phyloP scores from a whole-genome alignment of 2,888 invertebrate species.

The Apomyelois bistriatella region DNA sequence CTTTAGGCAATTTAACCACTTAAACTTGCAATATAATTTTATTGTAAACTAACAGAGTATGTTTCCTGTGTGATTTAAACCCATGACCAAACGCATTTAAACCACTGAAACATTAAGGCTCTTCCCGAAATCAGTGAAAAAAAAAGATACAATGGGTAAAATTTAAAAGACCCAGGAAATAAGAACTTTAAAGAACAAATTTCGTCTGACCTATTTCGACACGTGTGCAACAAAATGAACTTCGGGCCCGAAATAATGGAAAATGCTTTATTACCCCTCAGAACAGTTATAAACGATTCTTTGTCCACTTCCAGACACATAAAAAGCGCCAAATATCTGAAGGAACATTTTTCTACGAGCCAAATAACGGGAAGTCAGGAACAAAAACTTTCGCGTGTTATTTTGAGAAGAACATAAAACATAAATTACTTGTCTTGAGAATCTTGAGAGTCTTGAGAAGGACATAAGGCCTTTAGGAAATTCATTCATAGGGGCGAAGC shows the following conservation, averaged over 20 bases:
- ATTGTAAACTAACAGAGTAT: no score
- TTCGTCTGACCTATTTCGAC: slow-evolving; percentile 48
- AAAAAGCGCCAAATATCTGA: slow-evolving; percentile 57
- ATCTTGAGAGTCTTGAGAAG: no score
- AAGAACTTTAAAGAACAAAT: not conserved
- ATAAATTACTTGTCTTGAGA: not conserved
- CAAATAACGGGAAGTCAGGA: slow-evolving; percentile 45
- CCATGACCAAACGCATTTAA: no score
- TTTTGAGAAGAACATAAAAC: not conserved
- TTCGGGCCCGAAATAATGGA: slow-evolving; percentile 46
- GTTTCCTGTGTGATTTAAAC: no score
- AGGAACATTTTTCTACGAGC: slow-evolving; percentile 48
- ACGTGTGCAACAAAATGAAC: slow-evolving; percentile 46
- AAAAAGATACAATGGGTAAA: not conserved
- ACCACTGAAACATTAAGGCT: no score
- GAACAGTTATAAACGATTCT: slow-evolving; percentile 56
- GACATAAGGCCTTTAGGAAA: no score
- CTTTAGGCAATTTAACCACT: no score
- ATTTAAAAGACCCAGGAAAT: slow-evolving; percentile 3
- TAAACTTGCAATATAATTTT: no score
- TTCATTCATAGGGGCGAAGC: no score
- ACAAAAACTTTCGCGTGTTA: slow-evolving; percentile 11
- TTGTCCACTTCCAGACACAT: slow-evolving; percentile 67
- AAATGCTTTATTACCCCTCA: slow-evolving; percentile 54
- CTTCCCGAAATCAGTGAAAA: no score